Base-by-base conservation (phyloP, 2,888 invertebrate species). In the Erpobdella octoculata region DNA sequence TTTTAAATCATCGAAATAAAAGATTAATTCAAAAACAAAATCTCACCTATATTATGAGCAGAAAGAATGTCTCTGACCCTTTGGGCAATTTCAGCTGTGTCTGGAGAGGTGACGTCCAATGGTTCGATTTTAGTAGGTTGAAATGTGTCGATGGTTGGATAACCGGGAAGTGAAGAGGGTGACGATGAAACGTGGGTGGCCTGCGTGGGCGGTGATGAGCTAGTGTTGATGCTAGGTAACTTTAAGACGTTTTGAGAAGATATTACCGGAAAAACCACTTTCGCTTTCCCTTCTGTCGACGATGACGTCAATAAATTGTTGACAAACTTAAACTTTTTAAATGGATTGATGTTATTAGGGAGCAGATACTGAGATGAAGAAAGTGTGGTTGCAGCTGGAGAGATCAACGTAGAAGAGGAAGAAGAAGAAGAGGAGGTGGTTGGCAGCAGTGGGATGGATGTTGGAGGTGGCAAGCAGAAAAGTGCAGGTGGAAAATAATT, bases 51-150 rank as follows among this genome's bases (percentile, higher is more conserved):
- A 84, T 98, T 96, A 86, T 96, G 94, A 77, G 94, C 92, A 74
- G 93, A 93, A 41, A 97, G 86, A 72, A 96, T 85, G 80, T 97
- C 96, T 18, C 96, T 87, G 15, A 97, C 95, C 75, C 92, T 88
- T 76, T 95, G 88, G 72, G 95, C 91, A 79, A 96, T 84, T 84
- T 92, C 91, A 73, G 94, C 85, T n/a, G 96, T 96, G 85, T 96
- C 96, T 76, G 96, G 86, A 35, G 78, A 69, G 12, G 35, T 58
- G 5, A 31, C 15, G 37, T 69, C 69, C 31, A 31, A 28, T 5
- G 62, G 62, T 35, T 62, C 62, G 33, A 62, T n/a, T 31, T 62
- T 62, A 35, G 62, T 3, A 35, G 33, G 6, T 21, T 62, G 62
- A 35, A 62, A 62, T 33, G 62, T 31, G 9, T 62, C 35, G 8